Base-by-base conservation (phyloP, 2,888 invertebrate genomes). In the Tetramorium bicarinatum region DNA sequence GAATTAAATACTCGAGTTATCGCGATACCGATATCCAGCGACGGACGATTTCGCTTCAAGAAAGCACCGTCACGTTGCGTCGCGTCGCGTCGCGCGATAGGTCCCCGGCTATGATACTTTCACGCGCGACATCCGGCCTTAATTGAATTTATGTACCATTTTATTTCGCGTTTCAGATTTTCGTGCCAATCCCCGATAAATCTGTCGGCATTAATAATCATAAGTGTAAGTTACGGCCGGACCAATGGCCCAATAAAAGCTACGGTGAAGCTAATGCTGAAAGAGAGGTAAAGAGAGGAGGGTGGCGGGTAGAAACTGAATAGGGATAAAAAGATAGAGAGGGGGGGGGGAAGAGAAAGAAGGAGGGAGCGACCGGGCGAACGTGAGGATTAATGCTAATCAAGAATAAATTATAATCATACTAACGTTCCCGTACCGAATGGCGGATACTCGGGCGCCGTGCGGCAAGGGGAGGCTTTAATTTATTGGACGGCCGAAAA, bases 171-270 rank as follows among this genome's bases (percentile, higher is more conserved):
- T 88, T 88, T 90, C 88, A 91, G 91, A 93, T 91, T 91, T 91
- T 90, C 91, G 91, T 91, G 85, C 88, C 91, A 91, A 92, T 92
- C 91, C 91, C 89, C 92, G 93, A 94, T 94, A 94, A 94, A 94
- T 94, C 93, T 93, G 93, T 92, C 93, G 92, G 79, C 93, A 91
- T 93, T 93, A 93, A 94, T 93, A 93, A 93, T 92, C 93, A 92
- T 94, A 94, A 94, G 93, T 89, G 93, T 93, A 92, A 94, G 91
- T 93, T 94, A 94, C 91, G 89, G 85, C 85, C 84, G 88, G 88
- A 87, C 89, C 90, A 87, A 92, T 92, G 91, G 90, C 87, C 93
- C 92, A 93, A 93, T 94, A 94, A 94, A 93, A 92, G 92, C 92
- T 90, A 90, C 91, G 90, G 89, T 89, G 92, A 92, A 92, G 93